Evolutionary conservation across 2,888 invertebrate genomes (phyloP), one percentile per base, ranked within the genome.

Genomic region (Tachina lurida): DNA sequence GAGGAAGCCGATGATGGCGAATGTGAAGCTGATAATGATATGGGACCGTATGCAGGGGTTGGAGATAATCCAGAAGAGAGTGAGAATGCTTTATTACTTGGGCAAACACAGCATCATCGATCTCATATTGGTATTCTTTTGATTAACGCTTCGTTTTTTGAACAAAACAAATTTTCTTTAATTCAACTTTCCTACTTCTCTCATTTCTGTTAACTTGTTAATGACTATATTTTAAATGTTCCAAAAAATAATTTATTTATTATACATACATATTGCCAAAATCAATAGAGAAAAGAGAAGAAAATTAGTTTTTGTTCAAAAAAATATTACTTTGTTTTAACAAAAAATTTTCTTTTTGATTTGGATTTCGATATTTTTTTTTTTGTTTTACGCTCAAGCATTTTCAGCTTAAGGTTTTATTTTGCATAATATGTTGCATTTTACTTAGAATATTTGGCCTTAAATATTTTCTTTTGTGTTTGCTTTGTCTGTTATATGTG

Each of bases 1-100:
- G 97, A 97, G 89, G 93, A 93, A 85, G 91, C 90, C 80, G 93
- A 93, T 87, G 93, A 92, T 88, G 91, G 90, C 73, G 93, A 93
- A 87, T 92, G 92, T 89, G 93, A 93, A 85, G 91, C 89, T 87
- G 93, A 93, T 88, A 85, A 82, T 52, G 88, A 88, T 86, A 70
- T 87, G 31, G 92, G 92, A 85, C 88, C 91, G 76, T 92, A 90
- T 90, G 90, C 90, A n/a, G 90, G 89, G 87, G 90, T 89, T 87
- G 90, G 90, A 86, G 93, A 93, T 87, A 90, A 91, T 91, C 91
- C 91, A 88, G 93, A 93, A 91, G 93, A 93, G 91, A 93, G 92
- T 92, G 93, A 93, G 92, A 93, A 93, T 91, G 92, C 93, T 89
- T 91, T 93, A 91, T 91, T 93, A 90, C 91, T 93, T 90, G 92